Conservation (phyloP, 1,140 invertebrate genomes). For the Brevipalpus yothersi region DNA sequence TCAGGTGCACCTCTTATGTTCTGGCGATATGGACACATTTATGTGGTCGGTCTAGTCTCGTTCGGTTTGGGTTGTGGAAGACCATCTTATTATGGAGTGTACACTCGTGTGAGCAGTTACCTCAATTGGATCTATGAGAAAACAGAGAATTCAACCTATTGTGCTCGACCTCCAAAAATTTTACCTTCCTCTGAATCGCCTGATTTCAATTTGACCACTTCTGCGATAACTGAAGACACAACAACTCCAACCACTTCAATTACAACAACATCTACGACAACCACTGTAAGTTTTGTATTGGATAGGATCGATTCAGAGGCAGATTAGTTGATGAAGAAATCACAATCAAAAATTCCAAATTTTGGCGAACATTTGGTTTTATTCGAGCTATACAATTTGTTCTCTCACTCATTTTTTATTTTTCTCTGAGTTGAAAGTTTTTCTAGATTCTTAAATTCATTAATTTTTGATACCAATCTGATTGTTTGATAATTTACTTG, state of each 20-base stretch:
- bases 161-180: neutral
- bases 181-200: neutral
- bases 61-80: conserved; percentile 27
- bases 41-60: conserved; percentile 20
- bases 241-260: neutral
- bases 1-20: neutral
- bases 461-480: no score
- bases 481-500: no score
- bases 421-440: no score
- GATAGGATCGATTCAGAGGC: no score
- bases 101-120: conserved; percentile 16
- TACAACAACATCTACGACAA: neutral
- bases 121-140: conserved; percentile 14
- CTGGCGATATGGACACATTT: neutral
- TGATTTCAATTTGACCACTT: neutral
- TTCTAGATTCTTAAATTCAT: no score
- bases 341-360: no score
- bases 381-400: no score
- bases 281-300: no score
- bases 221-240: neutral
- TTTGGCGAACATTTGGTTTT: no score
- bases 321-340: no score
- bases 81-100: conserved; percentile 16
- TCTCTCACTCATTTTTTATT: no score
- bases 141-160: neutral